Conservation (phyloP, 2,113 vertebrate genomes). For the Crotalus helleri region DNA sequence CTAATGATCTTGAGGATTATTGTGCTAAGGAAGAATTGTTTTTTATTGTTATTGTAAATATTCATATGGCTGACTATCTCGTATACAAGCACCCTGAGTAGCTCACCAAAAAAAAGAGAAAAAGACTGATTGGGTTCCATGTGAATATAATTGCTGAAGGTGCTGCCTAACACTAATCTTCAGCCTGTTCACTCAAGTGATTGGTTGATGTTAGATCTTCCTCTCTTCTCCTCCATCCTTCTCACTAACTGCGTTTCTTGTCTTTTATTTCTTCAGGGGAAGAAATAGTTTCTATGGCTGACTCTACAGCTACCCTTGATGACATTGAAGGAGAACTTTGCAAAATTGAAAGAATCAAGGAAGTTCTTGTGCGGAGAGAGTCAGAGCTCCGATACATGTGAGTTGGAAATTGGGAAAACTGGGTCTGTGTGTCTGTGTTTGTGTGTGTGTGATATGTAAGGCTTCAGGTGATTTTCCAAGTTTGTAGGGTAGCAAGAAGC, state of each 20-base stretch:
- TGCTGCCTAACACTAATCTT: neutral
- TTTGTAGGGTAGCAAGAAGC: neutral
- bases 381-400: constrained; percentile 88
- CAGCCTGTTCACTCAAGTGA: neutral
- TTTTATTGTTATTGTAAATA: neutral
- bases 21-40: neutral
- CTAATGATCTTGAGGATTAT: neutral
- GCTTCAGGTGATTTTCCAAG: neutral
- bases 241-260: neutral
- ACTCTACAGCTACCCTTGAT: constrained; percentile 79
- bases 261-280: constrained; percentile 60
- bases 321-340: constrained; percentile 84
- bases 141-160: neutral
- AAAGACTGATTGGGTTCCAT: neutral
- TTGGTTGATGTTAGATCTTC: neutral
- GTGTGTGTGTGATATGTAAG: neutral
- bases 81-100: neutral
- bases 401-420: constrained; percentile 50
- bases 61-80: neutral
- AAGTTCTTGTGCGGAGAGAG: constrained; percentile 82
- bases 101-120: neutral
- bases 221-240: neutral
- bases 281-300: constrained; percentile 82
- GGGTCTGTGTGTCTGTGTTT: neutral
- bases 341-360: constrained; percentile 82